Percentiles rank a stretch among this genome's conserved stretches.
phyloP scores from a whole-genome alignment of 2,888 invertebrate genomes.

The Ramazzottius varieornatus region DNA sequence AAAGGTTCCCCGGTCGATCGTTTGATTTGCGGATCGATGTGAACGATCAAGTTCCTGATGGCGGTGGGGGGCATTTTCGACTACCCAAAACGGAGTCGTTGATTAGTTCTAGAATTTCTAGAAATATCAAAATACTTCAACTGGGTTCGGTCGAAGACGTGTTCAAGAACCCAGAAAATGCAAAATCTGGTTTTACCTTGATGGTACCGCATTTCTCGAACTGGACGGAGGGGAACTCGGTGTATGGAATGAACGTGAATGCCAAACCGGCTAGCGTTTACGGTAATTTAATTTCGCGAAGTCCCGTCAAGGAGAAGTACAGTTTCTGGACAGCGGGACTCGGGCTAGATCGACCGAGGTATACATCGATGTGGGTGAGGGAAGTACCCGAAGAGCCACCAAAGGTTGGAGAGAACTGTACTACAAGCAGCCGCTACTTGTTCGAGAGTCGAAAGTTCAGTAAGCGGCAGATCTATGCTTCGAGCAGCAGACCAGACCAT shows the following conservation, averaged over 20 bases:
- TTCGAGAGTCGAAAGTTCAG: neutral
- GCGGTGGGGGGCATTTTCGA: neutral
- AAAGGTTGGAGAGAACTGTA: neutral
- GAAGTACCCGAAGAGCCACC: neutral
- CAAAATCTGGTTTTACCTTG: neutral
- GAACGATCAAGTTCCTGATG: neutral
- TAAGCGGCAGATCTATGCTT: neutral
- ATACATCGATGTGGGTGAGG: neutral
- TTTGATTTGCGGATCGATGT: neutral
- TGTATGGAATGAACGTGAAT: neutral
- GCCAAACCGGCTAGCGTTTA: neutral
- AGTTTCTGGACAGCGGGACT: neutral
- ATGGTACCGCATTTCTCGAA: neutral
- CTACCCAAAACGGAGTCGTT: neutral
- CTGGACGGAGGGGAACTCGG: neutral
- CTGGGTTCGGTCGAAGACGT: too few species aligned
- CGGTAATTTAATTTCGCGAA: neutral
- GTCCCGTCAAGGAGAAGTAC: neutral
- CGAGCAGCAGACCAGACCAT: neutral
- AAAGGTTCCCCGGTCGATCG: neutral
- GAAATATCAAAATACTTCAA: neutral
- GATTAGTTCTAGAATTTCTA: neutral
- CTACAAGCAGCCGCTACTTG: neutral
- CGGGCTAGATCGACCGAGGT: neutral
- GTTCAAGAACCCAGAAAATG: neutral